phyloP scores from a whole-genome alignment of 2,797 vertebrate genomes.

The Esox lucius region DNA sequence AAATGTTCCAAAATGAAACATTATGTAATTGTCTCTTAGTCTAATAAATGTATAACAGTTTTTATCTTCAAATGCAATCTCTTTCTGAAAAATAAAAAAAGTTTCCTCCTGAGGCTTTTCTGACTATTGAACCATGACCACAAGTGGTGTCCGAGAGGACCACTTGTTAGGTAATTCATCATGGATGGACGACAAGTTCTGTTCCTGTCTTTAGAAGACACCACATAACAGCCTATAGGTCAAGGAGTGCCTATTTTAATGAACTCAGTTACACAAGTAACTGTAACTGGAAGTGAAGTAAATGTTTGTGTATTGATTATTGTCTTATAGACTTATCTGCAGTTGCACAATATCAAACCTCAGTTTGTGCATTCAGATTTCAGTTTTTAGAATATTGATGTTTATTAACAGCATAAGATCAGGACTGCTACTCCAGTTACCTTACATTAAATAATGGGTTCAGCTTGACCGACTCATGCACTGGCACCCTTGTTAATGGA shows the following conservation, averaged over 20 bases:
- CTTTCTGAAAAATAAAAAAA: too few relatives aligned
- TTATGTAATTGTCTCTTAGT: too few relatives aligned
- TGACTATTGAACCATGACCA: neutral
- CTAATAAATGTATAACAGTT: too few relatives aligned
- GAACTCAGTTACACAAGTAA: slow-evolving; percentile 54
- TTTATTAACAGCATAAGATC: too few relatives aligned
- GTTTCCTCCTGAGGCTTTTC: neutral
- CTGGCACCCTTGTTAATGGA: too few relatives aligned
- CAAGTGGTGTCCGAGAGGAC: slow-evolving; percentile 6
- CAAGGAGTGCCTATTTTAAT: slow-evolving; percentile 26
- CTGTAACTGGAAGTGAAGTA: slow-evolving; percentile 49
- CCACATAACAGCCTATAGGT: slow-evolving; percentile 13
- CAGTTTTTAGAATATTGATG: neutral
- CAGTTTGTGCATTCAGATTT: neutral
- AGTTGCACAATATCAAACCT: neutral
- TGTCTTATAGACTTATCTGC: neutral
- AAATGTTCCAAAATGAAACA: too few relatives aligned
- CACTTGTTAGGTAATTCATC: slow-evolving; percentile 59
- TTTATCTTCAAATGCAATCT: neutral
- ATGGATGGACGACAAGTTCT: slow-evolving; percentile 40
- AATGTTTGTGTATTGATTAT: neutral
- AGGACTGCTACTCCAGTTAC: too few relatives aligned
- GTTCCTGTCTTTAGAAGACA: slow-evolving; percentile 34
- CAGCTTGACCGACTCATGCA: too few relatives aligned
- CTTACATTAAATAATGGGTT: too few relatives aligned